Base-by-base conservation (phyloP, 2,797 vertebrate genomes). In the Clarias laeviceps region DNA sequence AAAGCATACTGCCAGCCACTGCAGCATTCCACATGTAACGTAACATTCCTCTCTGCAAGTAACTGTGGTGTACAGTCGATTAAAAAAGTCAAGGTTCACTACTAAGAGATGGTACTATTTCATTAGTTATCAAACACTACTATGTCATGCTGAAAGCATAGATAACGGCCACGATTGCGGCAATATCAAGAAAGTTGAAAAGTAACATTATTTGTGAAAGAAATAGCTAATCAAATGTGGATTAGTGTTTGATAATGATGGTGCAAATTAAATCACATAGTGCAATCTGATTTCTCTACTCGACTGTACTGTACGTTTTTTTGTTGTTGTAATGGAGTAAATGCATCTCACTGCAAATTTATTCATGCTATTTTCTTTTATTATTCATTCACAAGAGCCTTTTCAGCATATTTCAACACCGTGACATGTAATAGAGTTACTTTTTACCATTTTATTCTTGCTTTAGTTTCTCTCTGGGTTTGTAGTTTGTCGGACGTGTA, bases 1-100 rank as follows among this genome's bases (percentile, higher is more conserved):
- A 50, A 57, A 7, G 56, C 78, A 78, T 85, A 87, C 90, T 90
- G 90, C 90, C 89, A 88, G 72, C 81, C 74, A 27, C 73, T 87
- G 61, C 77, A 85, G 57, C 34, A 68, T 87, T 85, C 77, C 79
- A 83, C 29, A 22, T 85, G 79, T 20, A 77, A 79, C 68, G 54
- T 88, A 72, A 90, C 90, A 88, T 90, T 90, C 88, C 88, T 85
- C 80, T 81, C 27, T 22, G 14, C 8, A 62, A 7, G 32, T 27
- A 22, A 50, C 20, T 2, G 32, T 6, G n/a, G 20, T 17, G 61
- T 65, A 64, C 61, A 66, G 61, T 34, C 40, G 15, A 24, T 4
- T 66, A 84, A 54, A 80, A 66, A 66, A 80, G 32, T 45, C 37
- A 20, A n/a, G 5, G 5, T 24, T 18, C 2, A 6, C 62, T 66